Percentiles rank a stretch among this genome's conserved stretches.
Conservation (phyloP, 92 coral and sea anemone genomes). For the Porites divaricata region DNA sequence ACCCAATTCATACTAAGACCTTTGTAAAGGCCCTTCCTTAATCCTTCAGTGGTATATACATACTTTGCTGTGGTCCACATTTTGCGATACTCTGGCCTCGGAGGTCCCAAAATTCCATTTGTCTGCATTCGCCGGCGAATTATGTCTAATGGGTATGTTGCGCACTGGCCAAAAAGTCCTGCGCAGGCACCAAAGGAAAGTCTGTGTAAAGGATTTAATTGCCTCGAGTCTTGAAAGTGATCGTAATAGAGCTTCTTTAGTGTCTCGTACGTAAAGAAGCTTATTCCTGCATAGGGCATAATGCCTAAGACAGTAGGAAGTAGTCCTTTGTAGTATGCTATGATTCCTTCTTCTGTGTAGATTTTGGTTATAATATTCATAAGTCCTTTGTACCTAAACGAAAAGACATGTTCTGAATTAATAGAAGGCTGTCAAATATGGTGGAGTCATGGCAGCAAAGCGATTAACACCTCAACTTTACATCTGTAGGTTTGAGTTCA, state of each 20-base stretch:
- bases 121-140: conserved; percentile 99
- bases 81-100: conserved; percentile 83
- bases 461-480: too few relatives aligned
- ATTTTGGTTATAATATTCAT: conserved; percentile 78
- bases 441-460: too few relatives aligned
- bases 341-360: conserved; percentile 84
- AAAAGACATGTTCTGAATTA: not conserved
- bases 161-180: conserved; percentile 92
- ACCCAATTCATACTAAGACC: conserved; percentile 98
- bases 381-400: conserved; percentile 82
- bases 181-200: conserved; percentile 98
- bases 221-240: conserved; percentile 42
- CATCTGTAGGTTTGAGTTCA: too few relatives aligned
- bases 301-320: conserved; percentile 93
- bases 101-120: conserved; percentile 74
- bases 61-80: conserved; percentile 89
- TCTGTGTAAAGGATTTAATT: conserved; percentile 83
- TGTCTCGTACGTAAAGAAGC: conserved; percentile 94
- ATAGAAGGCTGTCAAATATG: too few relatives aligned
- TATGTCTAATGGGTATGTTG: conserved; percentile 92
- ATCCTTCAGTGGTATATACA: conserved; percentile 85
- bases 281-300: conserved; percentile 95
- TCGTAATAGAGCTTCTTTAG: conserved; percentile 83
- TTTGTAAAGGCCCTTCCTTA: conserved; percentile 82
- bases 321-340: conserved; percentile 85